A percentile compares a stretch with the other conserved stretches of the same genome.
Conservation (phyloP, 2,113 vertebrate species). For the Microcebus tavaratra region DNA sequence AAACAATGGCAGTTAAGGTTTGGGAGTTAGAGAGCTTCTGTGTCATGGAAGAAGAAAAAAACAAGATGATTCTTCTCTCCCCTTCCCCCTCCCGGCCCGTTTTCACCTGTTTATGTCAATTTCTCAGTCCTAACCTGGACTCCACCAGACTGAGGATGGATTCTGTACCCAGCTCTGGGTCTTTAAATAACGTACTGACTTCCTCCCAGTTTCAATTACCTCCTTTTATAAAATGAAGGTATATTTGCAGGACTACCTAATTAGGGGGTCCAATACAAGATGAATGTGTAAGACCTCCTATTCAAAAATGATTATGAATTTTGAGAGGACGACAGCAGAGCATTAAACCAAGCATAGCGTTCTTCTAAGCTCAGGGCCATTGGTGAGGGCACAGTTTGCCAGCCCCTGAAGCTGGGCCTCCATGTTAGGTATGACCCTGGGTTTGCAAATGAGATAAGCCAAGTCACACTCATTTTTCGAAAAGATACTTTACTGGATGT, state of each 20-base stretch:
- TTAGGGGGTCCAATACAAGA: not conserved
- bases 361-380: not conserved
- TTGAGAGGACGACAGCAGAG: not conserved
- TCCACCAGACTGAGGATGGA: not conserved
- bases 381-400: not conserved
- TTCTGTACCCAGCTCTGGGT: not conserved
- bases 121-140: not conserved
- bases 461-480: not conserved
- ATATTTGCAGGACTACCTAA: not conserved
- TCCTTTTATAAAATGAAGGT: not conserved
- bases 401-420: not conserved
- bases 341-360: not conserved
- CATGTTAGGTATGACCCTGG: not conserved
- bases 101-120: not conserved
- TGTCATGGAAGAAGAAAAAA: not conserved
- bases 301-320: not conserved
- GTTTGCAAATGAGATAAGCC: not conserved
- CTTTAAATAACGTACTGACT: not conserved
- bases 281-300: not conserved
- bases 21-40: not conserved
- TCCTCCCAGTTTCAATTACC: not conserved
- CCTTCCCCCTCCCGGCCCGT: not conserved
- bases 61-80: not conserved
- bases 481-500: not conserved
- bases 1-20: constrained; percentile 69